phyloP scores from a whole-genome alignment of 2,888 invertebrate species.

The Chloromyia formosa region DNA sequence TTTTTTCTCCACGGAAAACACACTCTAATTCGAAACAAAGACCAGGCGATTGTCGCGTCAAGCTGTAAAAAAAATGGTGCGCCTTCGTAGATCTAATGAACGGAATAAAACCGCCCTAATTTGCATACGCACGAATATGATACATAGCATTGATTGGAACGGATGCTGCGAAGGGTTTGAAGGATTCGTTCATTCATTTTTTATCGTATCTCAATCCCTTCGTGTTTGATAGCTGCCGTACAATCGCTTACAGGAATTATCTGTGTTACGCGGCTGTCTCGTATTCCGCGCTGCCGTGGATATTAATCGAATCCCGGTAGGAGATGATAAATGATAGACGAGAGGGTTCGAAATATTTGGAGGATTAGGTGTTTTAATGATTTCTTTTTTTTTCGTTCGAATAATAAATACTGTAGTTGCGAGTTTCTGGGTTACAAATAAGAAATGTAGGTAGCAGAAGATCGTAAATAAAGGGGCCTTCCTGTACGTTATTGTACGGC shows the following conservation, averaged over 20 bases:
- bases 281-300: neutral
- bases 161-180: conserved; percentile 36
- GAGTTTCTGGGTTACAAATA: too few species aligned
- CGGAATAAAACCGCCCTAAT: conserved; percentile 36
- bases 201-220: neutral
- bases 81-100: conserved; percentile 24
- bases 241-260: conserved; percentile 35
- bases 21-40: conserved; percentile 40
- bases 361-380: conserved; percentile 31
- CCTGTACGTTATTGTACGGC: too few species aligned
- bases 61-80: neutral
- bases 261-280: neutral
- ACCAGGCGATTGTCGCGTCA: conserved; percentile 27
- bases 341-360: conserved; percentile 2
- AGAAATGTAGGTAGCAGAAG: too few species aligned
- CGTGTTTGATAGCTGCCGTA: neutral
- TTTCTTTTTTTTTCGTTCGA: neutral
- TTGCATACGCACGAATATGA: conserved; percentile 37
- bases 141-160: conserved; percentile 22
- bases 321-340: conserved; percentile 38
- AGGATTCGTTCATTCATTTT: conserved; percentile 23
- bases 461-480: too few species aligned
- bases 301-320: conserved; percentile 19
- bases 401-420: too few species aligned
- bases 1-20: conserved; percentile 24